phyloP scores from a whole-genome alignment of 2,797 vertebrate species.

The Gymnothorax reevesii region DNA sequence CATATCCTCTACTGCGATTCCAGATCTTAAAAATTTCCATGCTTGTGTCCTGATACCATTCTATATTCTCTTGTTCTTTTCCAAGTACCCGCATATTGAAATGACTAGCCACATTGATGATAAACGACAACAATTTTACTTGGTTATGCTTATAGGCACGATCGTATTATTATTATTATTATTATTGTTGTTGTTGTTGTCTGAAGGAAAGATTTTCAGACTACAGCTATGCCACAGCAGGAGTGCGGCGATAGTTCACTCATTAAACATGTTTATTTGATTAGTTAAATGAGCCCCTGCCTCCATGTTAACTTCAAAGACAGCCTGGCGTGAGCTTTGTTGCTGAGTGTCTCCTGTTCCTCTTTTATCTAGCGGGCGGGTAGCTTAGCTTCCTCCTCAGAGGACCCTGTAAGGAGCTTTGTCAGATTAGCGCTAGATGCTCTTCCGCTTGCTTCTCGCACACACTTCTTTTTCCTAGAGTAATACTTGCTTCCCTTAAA shows the following conservation, averaged over 20 bases:
- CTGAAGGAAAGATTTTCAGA: background rate
- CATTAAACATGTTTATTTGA: slow-evolving; percentile 6
- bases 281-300: slow-evolving; percentile 10
- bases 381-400: background rate
- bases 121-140: no score
- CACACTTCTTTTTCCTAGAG: background rate
- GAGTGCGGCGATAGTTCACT: background rate
- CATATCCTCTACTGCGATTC: no score
- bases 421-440: background rate
- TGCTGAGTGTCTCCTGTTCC: background rate
- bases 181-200: background rate
- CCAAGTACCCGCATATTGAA: no score
- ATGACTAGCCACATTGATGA: no score
- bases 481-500: background rate
- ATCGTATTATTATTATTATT: background rate
- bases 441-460: background rate
- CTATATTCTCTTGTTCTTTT: no score
- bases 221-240: background rate
- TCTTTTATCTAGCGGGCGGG: slow-evolving; percentile 10
- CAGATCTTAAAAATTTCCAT: no score
- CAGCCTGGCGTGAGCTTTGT: slow-evolving; percentile 9
- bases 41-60: no score
- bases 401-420: slow-evolving; percentile 3
- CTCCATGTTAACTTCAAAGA: slow-evolving; percentile 19
- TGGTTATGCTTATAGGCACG: no score